These are phyloP conservation scores for Odontocolon sp. DNA, from an alignment of 2,888 invertebrate species.

Conservation along the genomic window DNA sequence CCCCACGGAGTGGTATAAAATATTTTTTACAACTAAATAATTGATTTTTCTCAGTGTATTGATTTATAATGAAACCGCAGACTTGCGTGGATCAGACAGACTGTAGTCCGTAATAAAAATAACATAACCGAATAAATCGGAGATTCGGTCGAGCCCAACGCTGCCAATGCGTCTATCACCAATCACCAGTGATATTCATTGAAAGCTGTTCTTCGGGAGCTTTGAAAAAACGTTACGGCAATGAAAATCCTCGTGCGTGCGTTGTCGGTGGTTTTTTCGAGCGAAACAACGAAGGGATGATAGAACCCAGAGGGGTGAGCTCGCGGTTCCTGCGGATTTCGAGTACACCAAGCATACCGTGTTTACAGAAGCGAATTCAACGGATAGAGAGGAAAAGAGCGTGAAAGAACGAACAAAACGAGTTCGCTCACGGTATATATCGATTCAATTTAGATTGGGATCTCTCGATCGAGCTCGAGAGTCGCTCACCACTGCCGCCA, in stretches of 20 bases:
- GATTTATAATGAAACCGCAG: not conserved
- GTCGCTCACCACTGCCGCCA: conserved; percentile 63
- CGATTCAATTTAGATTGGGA: conserved; percentile 78
- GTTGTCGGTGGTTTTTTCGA: conserved; percentile 22
- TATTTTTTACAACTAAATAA: too few species aligned
- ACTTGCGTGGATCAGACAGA: not conserved
- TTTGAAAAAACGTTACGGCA: conserved; percentile 22
- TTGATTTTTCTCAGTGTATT: not conserved
- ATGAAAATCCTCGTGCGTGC: conserved; percentile 14
- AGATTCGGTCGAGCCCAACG: not conserved
- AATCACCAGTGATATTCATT: conserved; percentile 66
- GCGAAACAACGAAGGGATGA: not conserved
- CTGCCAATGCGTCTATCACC: conserved; percentile 53
- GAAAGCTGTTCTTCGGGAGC: conserved; percentile 65
- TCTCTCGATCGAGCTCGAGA: conserved; percentile 62
- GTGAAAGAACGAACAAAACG: conserved; percentile 58
- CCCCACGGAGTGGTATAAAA: too few species aligned
- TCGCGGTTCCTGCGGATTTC: too few species aligned
- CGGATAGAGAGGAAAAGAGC: conserved; percentile 58
- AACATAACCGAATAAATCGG: conserved; percentile 16
- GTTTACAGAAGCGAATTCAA: conserved; percentile 67
- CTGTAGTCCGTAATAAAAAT: conserved; percentile 8
- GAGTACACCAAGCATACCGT: too few species aligned
- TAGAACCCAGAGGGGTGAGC: not conserved
- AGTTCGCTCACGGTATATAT: conserved; percentile 42